Conservation (phyloP, 2,888 invertebrate species). For the Pristionchus fissidentatus region DNA sequence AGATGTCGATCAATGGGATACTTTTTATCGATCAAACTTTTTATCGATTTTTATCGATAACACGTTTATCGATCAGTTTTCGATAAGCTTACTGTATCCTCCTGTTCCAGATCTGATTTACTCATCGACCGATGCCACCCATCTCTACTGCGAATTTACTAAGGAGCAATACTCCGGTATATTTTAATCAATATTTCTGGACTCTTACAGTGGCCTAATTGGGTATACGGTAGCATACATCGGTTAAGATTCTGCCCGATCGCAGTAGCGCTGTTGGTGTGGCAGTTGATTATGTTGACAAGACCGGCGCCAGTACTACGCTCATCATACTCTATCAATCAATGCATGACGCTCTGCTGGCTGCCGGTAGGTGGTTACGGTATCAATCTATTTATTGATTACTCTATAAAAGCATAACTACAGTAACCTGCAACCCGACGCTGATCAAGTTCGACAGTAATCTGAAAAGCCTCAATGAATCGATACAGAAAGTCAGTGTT, state of each 20-base stretch:
- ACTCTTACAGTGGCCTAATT: not conserved
- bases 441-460: not conserved
- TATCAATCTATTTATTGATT: not conserved
- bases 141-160: constrained; percentile 3
- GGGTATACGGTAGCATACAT: not conserved
- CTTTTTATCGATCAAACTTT: not conserved
- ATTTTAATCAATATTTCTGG: not conserved
- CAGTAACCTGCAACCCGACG: constrained; percentile 5
- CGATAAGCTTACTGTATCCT: too few species aligned
- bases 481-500: not conserved
- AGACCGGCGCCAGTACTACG: not conserved
- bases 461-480: not conserved
- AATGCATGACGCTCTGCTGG: not conserved
- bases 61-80: too few species aligned
- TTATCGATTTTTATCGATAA: not conserved
- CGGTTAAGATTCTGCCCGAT: too few species aligned
- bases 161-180: not conserved
- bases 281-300: too few species aligned
- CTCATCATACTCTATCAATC: not conserved
- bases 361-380: not conserved
- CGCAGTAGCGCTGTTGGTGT: too few species aligned
- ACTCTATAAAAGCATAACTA: not conserved
- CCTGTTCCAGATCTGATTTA: not conserved
- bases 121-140: not conserved
- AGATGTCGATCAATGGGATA: not conserved